Percentiles rank a stretch among this genome's conserved stretches.
These are phyloP conservation scores for Cossypha caffra DNA, from an alignment of 2,797 vertebrate genomes.

Conservation along the genomic window DNA sequence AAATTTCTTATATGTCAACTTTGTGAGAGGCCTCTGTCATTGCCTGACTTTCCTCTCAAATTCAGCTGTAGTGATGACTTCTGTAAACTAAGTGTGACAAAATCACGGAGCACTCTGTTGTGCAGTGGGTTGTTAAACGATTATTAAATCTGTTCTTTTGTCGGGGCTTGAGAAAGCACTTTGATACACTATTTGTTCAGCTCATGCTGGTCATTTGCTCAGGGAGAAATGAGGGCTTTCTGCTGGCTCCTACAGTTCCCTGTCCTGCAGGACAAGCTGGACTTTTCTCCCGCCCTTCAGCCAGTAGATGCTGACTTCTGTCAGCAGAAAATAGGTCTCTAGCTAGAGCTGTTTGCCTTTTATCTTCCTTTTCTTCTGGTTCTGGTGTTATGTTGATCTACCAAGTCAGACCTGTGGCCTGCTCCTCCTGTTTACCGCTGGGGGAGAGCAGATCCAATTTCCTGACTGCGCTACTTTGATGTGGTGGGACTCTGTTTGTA, in stretches of 20 bases:
- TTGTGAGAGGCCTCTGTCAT: not conserved
- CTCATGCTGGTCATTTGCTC: not conserved
- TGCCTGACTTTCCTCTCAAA: not conserved
- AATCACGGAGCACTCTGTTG: not conserved
- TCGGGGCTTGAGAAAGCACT: not conserved
- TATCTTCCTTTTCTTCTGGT: not conserved
- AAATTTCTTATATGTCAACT: not conserved
- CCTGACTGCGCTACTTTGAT: not conserved
- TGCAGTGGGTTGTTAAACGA: not conserved
- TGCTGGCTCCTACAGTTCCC: not conserved
- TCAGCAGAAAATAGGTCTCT: not conserved
- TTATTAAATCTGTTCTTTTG: not conserved
- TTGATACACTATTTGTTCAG: not conserved
- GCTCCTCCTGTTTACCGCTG: not conserved
- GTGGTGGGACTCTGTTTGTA: not conserved
- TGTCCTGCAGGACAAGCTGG: not conserved
- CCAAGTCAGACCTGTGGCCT: not conserved
- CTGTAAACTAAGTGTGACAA: not conserved
- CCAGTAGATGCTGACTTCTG: not conserved
- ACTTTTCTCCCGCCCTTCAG: not conserved
- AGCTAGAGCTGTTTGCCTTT: not conserved
- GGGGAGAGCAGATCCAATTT: not conserved
- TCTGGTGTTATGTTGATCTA: not conserved
- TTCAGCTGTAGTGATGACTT: not conserved
- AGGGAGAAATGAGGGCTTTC: not conserved